A percentile compares a stretch with the other conserved stretches of the same genome.
These are phyloP conservation scores for Nibea coibor DNA, from an alignment of 2,113 vertebrate genomes.

Conservation along the genomic window DNA sequence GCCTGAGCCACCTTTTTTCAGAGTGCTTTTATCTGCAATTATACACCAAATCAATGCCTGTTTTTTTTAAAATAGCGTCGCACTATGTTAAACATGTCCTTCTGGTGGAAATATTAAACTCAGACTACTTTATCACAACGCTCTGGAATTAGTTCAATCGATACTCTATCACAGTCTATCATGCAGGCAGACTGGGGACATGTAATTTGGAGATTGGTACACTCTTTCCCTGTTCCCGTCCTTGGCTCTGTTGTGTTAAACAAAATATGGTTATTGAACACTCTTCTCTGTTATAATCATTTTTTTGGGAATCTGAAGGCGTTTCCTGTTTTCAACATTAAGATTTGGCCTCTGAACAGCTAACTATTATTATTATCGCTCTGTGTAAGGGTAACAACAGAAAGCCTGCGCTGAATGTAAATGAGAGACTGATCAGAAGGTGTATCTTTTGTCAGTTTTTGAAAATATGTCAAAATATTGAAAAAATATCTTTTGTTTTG, in stretches of 20 bases:
- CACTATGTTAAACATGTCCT: not conserved
- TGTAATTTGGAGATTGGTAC: not conserved
- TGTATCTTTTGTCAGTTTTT: no score
- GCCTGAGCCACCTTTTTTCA: not conserved
- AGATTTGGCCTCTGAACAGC: not conserved
- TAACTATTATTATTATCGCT: not conserved
- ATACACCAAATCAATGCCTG: conserved; percentile 12
- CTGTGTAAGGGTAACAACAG: not conserved
- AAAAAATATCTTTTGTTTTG: no score
- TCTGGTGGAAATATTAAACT: conserved; percentile 7
- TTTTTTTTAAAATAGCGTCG: not conserved
- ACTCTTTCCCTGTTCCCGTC: not conserved
- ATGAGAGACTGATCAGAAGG: conserved; percentile 15
- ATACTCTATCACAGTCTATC: not conserved
- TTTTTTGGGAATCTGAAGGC: not conserved
- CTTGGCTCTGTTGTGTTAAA: not conserved
- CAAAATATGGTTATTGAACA: not conserved
- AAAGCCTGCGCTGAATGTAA: conserved; percentile 7
- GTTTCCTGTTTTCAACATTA: not conserved
- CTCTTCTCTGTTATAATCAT: not conserved
- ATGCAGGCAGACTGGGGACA: not conserved
- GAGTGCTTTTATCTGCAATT: not conserved
- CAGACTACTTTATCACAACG: not conserved
- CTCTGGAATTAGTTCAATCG: not conserved
- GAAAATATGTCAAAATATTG: no score